Evolutionary conservation across 1,140 invertebrate species (phyloP).

Genomic region (Monomorium pharaonis): DNA sequence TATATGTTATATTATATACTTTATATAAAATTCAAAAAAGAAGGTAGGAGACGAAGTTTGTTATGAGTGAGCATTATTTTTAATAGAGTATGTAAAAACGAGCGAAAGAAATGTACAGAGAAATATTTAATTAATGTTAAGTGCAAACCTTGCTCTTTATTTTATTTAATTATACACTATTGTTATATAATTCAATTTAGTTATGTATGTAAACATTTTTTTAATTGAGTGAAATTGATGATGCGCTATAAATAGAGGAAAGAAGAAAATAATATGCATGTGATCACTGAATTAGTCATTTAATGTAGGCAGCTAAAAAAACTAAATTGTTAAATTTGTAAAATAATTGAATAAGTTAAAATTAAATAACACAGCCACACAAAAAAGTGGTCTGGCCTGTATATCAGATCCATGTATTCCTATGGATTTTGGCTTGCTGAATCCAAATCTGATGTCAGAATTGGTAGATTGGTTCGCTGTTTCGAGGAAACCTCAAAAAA

Average conservation of each 20-base stretch:
- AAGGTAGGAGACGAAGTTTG: background rate
- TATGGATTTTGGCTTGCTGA: no score
- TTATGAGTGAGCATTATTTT: slow-evolving; percentile 27
- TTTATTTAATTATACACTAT: slow-evolving; percentile 36
- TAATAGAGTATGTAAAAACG: slow-evolving; percentile 26
- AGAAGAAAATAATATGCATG: background rate
- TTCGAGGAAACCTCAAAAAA: no score
- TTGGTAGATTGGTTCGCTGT: no score
- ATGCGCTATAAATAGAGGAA: background rate
- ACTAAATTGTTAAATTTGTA: slow-evolving; percentile 13
- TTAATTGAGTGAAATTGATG: background rate
- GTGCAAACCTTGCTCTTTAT: background rate
- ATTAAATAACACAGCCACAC: no score
- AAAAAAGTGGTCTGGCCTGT: no score
- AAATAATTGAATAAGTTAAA: background rate
- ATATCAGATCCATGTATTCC: no score
- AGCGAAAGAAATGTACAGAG: background rate
- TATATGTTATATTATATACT: slow-evolving; percentile 8
- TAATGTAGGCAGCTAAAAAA: background rate
- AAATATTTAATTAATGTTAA: slow-evolving; percentile 22
- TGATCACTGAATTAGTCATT: slow-evolving; percentile 13
- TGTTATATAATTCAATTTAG: no score
- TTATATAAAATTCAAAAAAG: slow-evolving; percentile 25
- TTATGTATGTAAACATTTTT: background rate
- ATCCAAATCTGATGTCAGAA: no score